Evolutionary conservation across 2,113 vertebrate genomes (phyloP), one percentile per base, ranked within the genome.

Genomic region (Miniopterus natalensis): DNA sequence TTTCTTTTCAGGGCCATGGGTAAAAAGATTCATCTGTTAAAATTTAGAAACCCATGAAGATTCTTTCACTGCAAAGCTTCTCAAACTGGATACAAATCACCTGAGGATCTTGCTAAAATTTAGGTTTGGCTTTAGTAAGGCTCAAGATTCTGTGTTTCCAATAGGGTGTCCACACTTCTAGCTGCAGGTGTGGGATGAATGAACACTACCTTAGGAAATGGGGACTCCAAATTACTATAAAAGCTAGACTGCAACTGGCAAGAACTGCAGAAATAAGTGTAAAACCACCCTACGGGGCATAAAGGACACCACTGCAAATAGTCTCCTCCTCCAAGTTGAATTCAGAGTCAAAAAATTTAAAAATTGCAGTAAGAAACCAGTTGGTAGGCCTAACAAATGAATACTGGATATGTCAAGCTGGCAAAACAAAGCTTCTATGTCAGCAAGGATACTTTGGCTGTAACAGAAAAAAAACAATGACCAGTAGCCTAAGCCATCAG

Each of bases 11-110:
- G 29, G 40, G 51, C 49, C 53, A n/a, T 45, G 4, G n/a, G 40
- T 84, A 92, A 96, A 95, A 90, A 97, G 80, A 93, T 42, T 79
- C 9, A 90, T 84, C 80, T 77, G n/a, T 89, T 95, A 96, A 81
- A 93, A 91, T 83, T 94, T 90, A 96, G 47, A 95, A 95, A 84
- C 71, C 63, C 42, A 86, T 86, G 63, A 88, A 96, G 65, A 71
- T 86, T 80, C 29, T 15, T 95, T 17, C n/a, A 31, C 49, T 86
- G 31, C n/a, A 89, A 29, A 84, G 66, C 20, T 92, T 94, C 66
- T 92, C 83, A 86, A 84, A 95, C 36, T 84, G 14, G 49, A 59
- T 55, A 59, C 25, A 15, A 94, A 85, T 42, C 47, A 94, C 78
- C 66, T 83, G 74, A 23, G 47, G 15, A 66, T 80, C 70, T 84